phyloP scores from a whole-genome alignment of 2,113 vertebrate genomes.

The Numenius arquata region DNA sequence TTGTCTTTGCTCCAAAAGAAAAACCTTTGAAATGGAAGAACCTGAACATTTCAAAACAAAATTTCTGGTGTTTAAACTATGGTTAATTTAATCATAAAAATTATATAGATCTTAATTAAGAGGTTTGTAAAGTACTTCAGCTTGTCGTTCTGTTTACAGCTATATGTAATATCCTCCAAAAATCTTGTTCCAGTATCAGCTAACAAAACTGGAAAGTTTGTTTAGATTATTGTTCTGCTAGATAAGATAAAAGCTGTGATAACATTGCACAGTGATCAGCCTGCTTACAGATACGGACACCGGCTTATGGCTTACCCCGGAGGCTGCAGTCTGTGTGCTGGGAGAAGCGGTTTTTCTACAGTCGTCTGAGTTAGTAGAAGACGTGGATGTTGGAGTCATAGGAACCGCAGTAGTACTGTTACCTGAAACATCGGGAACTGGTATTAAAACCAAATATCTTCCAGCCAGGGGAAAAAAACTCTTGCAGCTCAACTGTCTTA shows the following conservation, averaged over 20 bases:
- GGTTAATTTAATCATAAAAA: conserved; percentile 60
- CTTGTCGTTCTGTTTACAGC: conserved; percentile 69
- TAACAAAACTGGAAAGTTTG: conserved; percentile 74
- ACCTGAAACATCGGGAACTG: conserved; percentile 73
- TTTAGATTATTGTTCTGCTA: conserved; percentile 76
- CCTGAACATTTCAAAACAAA: conserved; percentile 6
- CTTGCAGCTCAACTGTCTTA: background rate
- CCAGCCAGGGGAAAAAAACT: background rate
- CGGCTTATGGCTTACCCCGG: conserved; percentile 80
- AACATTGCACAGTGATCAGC: conserved; percentile 39
- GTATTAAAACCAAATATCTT: conserved; percentile 7
- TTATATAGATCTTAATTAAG: conserved; percentile 70
- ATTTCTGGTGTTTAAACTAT: background rate
- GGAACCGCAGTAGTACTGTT: conserved; percentile 87
- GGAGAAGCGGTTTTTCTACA: conserved; percentile 93
- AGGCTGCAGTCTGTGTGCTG: conserved; percentile 80
- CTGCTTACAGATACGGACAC: background rate
- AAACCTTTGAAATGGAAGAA: conserved; percentile 29
- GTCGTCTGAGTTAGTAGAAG: conserved; percentile 94
- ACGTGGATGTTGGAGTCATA: conserved; percentile 97
- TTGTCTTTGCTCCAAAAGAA: background rate
- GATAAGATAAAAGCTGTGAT: conserved; percentile 81
- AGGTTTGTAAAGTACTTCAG: conserved; percentile 71
- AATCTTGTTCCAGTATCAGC: conserved; percentile 72
- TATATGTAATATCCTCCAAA: conserved; percentile 68